Evolutionary conservation across 1,140 invertebrate species (phyloP).

Genomic region (Riptortus pedestris): DNA sequence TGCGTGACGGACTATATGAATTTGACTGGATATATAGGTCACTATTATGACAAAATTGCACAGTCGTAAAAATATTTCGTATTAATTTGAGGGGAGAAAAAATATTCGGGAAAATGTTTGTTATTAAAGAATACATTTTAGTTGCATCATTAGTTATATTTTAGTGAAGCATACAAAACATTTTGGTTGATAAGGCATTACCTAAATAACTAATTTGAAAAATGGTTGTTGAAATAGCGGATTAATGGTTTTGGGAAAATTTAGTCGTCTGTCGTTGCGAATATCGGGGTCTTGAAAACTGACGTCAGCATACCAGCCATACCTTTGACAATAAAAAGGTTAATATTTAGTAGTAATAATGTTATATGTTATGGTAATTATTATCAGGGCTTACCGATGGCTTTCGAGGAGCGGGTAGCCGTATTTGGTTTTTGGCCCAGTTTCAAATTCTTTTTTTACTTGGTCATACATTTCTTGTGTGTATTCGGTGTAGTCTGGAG

Average conservation of each 20-base stretch:
- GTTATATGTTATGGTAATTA: not conserved
- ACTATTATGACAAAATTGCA: too few species aligned
- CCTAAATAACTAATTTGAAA: not conserved
- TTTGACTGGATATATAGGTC: too few species aligned
- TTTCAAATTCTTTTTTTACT: constrained; percentile 22
- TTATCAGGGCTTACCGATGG: constrained; percentile 26
- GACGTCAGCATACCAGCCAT: constrained; percentile 29
- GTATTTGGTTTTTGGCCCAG: constrained; percentile 26
- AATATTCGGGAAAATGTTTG: too few species aligned
- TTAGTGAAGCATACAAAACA: too few species aligned
- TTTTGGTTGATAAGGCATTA: too few species aligned
- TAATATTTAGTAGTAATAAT: not conserved
- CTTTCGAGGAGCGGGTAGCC: constrained; percentile 25
- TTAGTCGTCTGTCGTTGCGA: constrained; percentile 21
- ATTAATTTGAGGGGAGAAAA: too few species aligned
- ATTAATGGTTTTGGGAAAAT: not conserved
- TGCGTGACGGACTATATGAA: too few species aligned
- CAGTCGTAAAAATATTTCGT: too few species aligned
- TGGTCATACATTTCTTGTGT: constrained; percentile 20
- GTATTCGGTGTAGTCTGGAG: constrained; percentile 20
- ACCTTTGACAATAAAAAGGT: constrained; percentile 20
- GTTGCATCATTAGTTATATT: too few species aligned
- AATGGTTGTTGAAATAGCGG: constrained; percentile 18
- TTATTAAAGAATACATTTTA: too few species aligned
- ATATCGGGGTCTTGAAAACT: constrained; percentile 23